These are phyloP conservation scores for Sitodiplosis mosellana DNA, from an alignment of 1,140 invertebrate species.

Conservation along the genomic window DNA sequence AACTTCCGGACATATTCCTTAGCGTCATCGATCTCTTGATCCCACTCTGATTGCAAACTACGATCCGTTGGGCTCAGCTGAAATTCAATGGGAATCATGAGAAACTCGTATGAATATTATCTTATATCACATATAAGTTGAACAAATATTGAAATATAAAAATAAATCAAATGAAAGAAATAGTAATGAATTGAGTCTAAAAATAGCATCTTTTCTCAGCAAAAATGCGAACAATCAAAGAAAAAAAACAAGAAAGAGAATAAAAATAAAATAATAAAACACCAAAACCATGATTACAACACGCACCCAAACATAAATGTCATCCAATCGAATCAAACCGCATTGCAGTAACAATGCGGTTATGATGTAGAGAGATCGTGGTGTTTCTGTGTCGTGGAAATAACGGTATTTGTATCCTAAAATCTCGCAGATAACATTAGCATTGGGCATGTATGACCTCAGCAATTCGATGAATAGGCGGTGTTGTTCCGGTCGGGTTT, in stretches of 20 bases:
- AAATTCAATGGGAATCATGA: too few relatives aligned
- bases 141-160: too few relatives aligned
- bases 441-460: slow-evolving; percentile 68
- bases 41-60: slow-evolving; percentile 60
- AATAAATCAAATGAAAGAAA: too few relatives aligned
- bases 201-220: too few relatives aligned
- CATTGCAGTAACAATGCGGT: slow-evolving; percentile 81
- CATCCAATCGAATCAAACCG: slow-evolving; percentile 63
- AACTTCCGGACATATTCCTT: slow-evolving; percentile 75
- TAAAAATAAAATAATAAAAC: too few relatives aligned
- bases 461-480: slow-evolving; percentile 69
- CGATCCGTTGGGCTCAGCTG: slow-evolving; percentile 71
- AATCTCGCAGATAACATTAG: slow-evolving; percentile 75
- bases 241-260: too few relatives aligned
- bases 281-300: too few relatives aligned
- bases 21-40: slow-evolving; percentile 64
- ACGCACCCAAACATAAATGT: slow-evolving; percentile 87
- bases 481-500: slow-evolving; percentile 58
- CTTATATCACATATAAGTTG: too few relatives aligned
- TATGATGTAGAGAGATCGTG: slow-evolving; percentile 68
- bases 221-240: too few relatives aligned
- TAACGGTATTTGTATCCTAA: slow-evolving; percentile 83
- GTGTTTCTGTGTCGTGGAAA: slow-evolving; percentile 52
- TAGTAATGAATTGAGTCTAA: too few relatives aligned
- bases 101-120: too few relatives aligned